Percentiles rank a stretch among this genome's conserved stretches.
Evolutionary conservation across 2,113 vertebrate genomes (phyloP).

Genomic region (Psittacula cyanocephala): DNA sequence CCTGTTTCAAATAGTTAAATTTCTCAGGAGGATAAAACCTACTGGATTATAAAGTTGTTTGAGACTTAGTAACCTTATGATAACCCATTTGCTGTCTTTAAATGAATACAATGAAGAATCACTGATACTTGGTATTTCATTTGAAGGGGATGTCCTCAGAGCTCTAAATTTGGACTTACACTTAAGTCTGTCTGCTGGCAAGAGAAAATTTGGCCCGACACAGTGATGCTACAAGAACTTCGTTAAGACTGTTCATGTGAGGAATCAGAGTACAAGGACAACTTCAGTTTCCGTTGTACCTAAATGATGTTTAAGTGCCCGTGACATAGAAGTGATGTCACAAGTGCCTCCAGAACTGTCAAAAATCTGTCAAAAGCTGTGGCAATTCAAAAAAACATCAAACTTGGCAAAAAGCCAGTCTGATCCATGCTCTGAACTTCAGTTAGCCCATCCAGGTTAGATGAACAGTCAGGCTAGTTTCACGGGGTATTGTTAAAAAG

Average conservation of each 20-base stretch:
- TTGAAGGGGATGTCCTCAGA: not conserved
- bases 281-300: not conserved
- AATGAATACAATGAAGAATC: not conserved
- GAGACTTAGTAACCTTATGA: not conserved
- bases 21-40: not conserved
- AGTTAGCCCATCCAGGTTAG: not conserved
- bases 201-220: not conserved
- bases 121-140: not conserved
- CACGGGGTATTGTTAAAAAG: not conserved
- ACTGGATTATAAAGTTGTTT: constrained; percentile 44
- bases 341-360: not conserved
- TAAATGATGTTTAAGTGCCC: not conserved
- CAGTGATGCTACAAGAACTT: not conserved
- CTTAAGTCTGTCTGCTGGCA: not conserved
- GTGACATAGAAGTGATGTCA: not conserved
- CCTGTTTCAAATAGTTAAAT: not conserved
- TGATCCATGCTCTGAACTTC: not conserved
- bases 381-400: not conserved
- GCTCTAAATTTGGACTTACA: not conserved
- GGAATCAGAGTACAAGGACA: not conserved
- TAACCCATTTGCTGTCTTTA: not conserved
- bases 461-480: not conserved
- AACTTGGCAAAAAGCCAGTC: not conserved
- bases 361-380: not conserved
- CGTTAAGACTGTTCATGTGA: not conserved